These are phyloP conservation scores for Priocnemis perturbator DNA, from an alignment of 2,888 invertebrate species.

Conservation along the genomic window DNA sequence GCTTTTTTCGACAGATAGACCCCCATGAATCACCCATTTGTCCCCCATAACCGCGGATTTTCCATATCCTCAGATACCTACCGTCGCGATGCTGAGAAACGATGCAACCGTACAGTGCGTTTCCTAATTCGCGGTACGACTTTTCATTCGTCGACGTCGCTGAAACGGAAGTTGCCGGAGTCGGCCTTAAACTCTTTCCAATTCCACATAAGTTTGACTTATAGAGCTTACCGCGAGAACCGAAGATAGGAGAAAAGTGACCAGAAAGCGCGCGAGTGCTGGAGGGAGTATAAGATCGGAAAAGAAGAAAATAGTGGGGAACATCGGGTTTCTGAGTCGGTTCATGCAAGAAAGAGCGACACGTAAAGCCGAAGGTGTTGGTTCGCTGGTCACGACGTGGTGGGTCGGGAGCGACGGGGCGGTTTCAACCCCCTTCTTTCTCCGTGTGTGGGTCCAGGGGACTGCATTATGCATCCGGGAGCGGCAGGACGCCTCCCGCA, in stretches of 20 bases:
- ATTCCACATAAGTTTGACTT: constrained; percentile 59
- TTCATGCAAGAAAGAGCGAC: constrained; percentile 35
- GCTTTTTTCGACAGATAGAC: not conserved
- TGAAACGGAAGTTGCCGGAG: constrained; percentile 20
- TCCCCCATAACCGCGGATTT: too few species aligned
- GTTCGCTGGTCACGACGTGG: constrained; percentile 63
- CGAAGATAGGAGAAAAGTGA: constrained; percentile 38
- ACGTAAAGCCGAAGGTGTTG: constrained; percentile 45
- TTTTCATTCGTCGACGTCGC: too few species aligned
- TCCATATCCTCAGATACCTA: too few species aligned
- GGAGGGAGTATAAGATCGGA: constrained; percentile 12
- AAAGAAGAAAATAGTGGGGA: not conserved
- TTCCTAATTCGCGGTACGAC: too few species aligned
- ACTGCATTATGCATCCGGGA: constrained; percentile 71
- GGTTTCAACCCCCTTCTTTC: constrained; percentile 14
- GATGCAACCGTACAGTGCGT: too few species aligned
- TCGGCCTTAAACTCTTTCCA: constrained; percentile 54
- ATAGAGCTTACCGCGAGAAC: constrained; percentile 47
- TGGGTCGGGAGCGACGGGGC: constrained; percentile 28
- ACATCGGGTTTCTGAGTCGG: not conserved
- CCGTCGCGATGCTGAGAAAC: too few species aligned
- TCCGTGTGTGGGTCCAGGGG: constrained; percentile 54
- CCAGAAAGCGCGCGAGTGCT: constrained; percentile 12
- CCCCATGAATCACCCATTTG: too few species aligned
- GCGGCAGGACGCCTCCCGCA: constrained; percentile 42